Evolutionary conservation across 2,797 vertebrate species (phyloP).

Genomic region (Sebastes baramenuke): DNA sequence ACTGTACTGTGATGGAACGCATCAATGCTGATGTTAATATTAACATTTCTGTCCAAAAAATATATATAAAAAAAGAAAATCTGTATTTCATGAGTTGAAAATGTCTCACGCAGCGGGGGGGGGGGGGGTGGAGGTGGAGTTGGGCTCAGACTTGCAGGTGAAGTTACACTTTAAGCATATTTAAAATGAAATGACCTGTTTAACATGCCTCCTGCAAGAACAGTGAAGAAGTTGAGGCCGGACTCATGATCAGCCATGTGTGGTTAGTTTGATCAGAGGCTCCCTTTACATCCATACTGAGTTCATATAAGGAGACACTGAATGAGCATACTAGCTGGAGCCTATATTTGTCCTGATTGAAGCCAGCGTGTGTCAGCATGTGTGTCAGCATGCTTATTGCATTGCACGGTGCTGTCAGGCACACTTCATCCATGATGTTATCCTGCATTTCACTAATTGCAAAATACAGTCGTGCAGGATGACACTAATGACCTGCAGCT

Average conservation of each 20-base stretch:
- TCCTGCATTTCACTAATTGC: background rate
- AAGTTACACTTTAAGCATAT: background rate
- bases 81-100: background rate
- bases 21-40: background rate
- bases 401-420: background rate
- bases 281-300: background rate
- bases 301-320: background rate
- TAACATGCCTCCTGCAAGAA: slow-evolving; percentile 2
- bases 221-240: background rate
- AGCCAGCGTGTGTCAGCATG: background rate
- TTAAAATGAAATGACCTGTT: background rate
- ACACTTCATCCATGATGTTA: background rate
- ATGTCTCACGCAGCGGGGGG: background rate
- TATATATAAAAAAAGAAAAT: background rate
- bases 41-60: background rate
- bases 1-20: background rate
- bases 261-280: background rate
- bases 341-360: background rate
- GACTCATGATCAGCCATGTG: background rate
- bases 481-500: background rate
- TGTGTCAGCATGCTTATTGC: background rate
- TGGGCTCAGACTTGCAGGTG: background rate
- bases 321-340: background rate
- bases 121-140: background rate
- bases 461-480: background rate